A percentile compares a stretch with the other conserved stretches of the same genome.
These are phyloP conservation scores for Mya arenaria DNA, from an alignment of 1,140 invertebrate species.

Conservation along the genomic window DNA sequence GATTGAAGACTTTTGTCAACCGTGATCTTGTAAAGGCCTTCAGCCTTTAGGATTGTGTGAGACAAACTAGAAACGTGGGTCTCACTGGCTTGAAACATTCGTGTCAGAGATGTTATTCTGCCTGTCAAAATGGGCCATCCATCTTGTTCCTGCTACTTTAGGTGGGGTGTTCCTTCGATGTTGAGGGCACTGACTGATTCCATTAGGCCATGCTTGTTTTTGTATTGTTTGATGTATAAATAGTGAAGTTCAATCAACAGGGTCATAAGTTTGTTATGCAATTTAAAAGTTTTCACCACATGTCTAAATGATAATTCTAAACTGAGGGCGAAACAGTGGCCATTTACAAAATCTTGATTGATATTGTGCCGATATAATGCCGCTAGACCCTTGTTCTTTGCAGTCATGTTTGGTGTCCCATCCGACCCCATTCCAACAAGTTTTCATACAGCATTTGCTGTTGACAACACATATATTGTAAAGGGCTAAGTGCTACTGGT, in stretches of 20 bases:
- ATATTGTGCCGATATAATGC: slow-evolving; percentile 15
- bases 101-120: slow-evolving; percentile 3
- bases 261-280: slow-evolving; percentile 59
- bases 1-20: slow-evolving; percentile 6
- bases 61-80: slow-evolving; percentile 28
- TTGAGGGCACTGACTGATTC: background rate
- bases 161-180: background rate
- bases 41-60: slow-evolving; percentile 20
- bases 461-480: background rate
- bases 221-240: slow-evolving; percentile 54
- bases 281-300: slow-evolving; percentile 46
- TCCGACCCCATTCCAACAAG: slow-evolving; percentile 42
- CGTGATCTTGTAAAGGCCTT: slow-evolving; percentile 32
- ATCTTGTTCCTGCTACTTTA: slow-evolving; percentile 29
- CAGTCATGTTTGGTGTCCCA: slow-evolving; percentile 54
- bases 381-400: slow-evolving; percentile 6
- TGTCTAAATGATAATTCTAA: slow-evolving; percentile 52
- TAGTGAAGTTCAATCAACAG: slow-evolving; percentile 57
- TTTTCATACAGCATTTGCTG: background rate
- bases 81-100: slow-evolving; percentile 11
- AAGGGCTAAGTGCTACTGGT: background rate
- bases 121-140: slow-evolving; percentile 19
- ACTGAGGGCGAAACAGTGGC: slow-evolving; percentile 56
- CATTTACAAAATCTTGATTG: slow-evolving; percentile 46
- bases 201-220: slow-evolving; percentile 39